phyloP scores from a whole-genome alignment of 2,113 vertebrate species.

The Agapornis roseicollis region DNA sequence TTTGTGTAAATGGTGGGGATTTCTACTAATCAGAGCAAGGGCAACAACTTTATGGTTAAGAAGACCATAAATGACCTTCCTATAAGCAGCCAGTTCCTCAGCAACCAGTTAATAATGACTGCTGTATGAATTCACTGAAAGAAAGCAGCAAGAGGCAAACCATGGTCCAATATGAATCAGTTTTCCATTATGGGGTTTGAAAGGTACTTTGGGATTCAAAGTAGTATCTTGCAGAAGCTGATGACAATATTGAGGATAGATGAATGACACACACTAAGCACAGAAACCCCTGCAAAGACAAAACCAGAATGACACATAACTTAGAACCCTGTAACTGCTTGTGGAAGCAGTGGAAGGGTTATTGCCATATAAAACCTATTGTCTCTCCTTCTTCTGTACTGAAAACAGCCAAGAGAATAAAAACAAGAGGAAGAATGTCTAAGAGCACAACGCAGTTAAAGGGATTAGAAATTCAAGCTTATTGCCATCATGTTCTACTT shows the following conservation, averaged over 20 bases:
- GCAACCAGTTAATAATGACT: background rate
- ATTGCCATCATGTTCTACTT: background rate
- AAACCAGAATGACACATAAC: background rate
- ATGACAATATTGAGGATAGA: background rate
- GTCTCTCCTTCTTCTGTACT: background rate
- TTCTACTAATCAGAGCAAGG: background rate
- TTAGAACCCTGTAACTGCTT: background rate
- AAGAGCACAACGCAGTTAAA: background rate
- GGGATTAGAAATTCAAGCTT: background rate
- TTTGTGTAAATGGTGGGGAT: background rate
- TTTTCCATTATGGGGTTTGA: background rate
- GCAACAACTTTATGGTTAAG: background rate
- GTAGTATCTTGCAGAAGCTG: background rate
- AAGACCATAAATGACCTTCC: background rate
- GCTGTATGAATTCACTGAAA: background rate
- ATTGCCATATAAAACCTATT: background rate
- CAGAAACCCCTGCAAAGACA: background rate
- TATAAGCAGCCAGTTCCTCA: background rate
- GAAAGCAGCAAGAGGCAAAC: background rate
- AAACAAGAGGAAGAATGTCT: background rate
- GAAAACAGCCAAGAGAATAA: background rate
- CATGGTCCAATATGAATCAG: background rate
- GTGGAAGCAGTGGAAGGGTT: background rate
- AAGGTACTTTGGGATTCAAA: background rate
- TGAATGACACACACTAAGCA: background rate